phyloP scores from a whole-genome alignment of 1,140 invertebrate species.

The Heliconius himera region DNA sequence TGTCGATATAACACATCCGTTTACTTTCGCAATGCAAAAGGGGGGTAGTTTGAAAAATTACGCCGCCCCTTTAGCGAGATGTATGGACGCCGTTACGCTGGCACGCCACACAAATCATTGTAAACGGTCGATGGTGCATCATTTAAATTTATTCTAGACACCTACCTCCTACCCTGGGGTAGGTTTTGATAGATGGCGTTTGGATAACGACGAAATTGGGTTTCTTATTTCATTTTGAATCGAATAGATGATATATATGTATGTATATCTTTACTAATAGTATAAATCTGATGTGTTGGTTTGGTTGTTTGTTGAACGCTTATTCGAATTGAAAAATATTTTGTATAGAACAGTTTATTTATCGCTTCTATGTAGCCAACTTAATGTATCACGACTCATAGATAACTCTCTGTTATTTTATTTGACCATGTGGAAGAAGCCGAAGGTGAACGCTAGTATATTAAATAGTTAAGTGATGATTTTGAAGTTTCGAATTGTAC shows the following conservation, averaged over 20 bases:
- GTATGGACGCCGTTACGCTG: slow-evolving; percentile 57
- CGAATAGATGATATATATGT: neutral
- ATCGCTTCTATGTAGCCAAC: no score
- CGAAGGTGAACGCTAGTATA: no score
- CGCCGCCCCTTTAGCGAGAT: slow-evolving; percentile 48
- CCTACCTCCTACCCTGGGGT: slow-evolving; percentile 22
- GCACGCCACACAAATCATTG: slow-evolving; percentile 67
- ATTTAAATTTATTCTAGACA: slow-evolving; percentile 58
- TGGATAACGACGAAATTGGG: slow-evolving; percentile 6
- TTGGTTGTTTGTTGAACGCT: no score
- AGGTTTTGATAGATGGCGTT: slow-evolving; percentile 7
- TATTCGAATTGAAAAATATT: no score
- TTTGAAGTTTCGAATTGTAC: no score
- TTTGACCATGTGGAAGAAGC: no score
- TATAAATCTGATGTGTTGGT: no score
- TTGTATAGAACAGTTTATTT: no score
- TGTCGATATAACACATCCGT: slow-evolving; percentile 13
- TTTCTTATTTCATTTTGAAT: slow-evolving; percentile 6
- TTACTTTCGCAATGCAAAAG: slow-evolving; percentile 27
- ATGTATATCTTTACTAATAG: neutral
- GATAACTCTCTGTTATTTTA: no score
- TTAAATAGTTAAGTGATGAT: no score
- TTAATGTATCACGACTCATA: no score
- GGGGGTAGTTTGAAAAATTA: slow-evolving; percentile 59
- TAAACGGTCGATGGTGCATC: slow-evolving; percentile 55